Percentiles rank a stretch among this genome's conserved stretches.
Conservation (phyloP, 2,888 invertebrate genomes). For the Yponomeuta sedellus region DNA sequence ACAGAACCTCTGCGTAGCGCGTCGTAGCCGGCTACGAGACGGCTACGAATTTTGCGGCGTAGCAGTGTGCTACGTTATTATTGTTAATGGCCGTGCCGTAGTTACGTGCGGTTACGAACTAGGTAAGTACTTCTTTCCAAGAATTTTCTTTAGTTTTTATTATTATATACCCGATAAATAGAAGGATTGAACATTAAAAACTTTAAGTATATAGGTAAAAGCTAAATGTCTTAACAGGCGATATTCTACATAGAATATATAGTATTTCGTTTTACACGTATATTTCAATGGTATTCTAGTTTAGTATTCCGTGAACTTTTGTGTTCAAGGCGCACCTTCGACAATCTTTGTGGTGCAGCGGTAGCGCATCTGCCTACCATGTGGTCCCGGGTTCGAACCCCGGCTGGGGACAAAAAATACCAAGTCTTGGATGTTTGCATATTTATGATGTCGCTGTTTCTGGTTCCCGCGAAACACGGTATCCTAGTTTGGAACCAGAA, state of each 20-base stretch:
- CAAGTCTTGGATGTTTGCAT: no score
- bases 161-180: background rate
- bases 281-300: no score
- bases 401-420: no score
- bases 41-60: background rate
- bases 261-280: background rate
- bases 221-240: background rate
- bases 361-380: no score
- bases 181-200: background rate
- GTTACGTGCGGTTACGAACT: background rate
- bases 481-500: no score
- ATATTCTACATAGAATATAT: background rate
- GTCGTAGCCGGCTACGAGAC: background rate
- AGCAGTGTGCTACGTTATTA: background rate
- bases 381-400: no score
- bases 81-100: background rate
- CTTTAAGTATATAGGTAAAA: background rate
- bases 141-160: background rate
- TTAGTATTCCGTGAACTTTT: no score
- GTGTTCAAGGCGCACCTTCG: no score
- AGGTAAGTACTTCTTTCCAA: no score
- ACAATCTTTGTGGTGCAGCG: no score
- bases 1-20: background rate
- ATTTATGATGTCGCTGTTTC: no score
- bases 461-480: no score